Base-by-base conservation (phyloP, 2,113 vertebrate species). In the Mellivora capensis region DNA sequence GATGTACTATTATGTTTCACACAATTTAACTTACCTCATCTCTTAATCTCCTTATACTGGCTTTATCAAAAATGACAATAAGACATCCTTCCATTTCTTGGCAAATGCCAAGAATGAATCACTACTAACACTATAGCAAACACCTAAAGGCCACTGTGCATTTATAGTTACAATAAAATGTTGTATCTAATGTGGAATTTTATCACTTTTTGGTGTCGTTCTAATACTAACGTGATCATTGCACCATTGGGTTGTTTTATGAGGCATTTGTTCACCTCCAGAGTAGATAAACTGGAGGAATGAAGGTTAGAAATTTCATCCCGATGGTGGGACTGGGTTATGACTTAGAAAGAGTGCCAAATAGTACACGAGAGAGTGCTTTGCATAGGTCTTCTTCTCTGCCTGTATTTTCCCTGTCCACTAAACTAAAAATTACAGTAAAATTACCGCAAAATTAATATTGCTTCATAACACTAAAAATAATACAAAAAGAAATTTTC, bases 91-190 rank as follows among this genome's bases (percentile, higher is more conserved):
- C 62, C 29, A 29, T 90, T 94, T 94, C 77, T 96, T 96, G 39
- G 95, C 97, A 90, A 91, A 81, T 47, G 44, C 39, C 59, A 37
- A 44, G 39, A 64, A 93, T 96, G 96, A 98, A 97, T 98, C 97
- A 95, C 94, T 96, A 98, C 98, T 97, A 97, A 97, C 44, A 91
- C 74, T 89, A 91, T 71, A 97, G 80, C 62, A 97, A 98, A 97
- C 89, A 97, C 97, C 97, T 96, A 96, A 97, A 97, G 98, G 96
- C 85, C 94, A 98, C 88, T 37, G 91, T 7, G 14, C 76, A 83
- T 98, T 98, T 98, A 98, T 81, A 62, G 87, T 74, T 74, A 92
- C 57, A 87, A 97, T 98, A 98, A 98, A 98, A 62, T 84, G 87
- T 93, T 96, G 79, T 82, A 94, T 88, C 94, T 97, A 98, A 97